phyloP scores from a whole-genome alignment of 2,797 vertebrate species.

The Zenarchopterus dispar region DNA sequence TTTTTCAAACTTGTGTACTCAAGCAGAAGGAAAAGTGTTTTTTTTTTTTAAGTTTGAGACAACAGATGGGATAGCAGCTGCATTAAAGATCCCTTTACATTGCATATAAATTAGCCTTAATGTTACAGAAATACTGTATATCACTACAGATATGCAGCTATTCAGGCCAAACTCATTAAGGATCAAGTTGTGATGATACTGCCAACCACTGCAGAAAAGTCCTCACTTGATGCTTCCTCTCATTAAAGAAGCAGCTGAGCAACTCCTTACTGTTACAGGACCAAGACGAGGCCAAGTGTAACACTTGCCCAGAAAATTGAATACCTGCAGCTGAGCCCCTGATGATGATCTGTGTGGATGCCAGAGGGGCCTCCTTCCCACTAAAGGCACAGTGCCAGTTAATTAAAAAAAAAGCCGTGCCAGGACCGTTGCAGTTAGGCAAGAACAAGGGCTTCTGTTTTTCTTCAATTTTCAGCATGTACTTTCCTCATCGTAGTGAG shows the following conservation, averaged over 20 bases:
- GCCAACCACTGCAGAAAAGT: slow-evolving; percentile 18
- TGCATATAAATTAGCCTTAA: neutral
- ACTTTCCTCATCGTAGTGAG: slow-evolving; percentile 26
- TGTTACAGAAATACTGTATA: slow-evolving; percentile 5
- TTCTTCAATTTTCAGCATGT: slow-evolving; percentile 41
- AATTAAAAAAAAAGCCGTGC: slow-evolving; percentile 67
- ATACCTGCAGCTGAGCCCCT: slow-evolving; percentile 46
- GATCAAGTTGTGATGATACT: slow-evolving; percentile 17
- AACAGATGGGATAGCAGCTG: neutral
- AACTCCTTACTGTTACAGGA: slow-evolving; percentile 23
- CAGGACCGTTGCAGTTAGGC: slow-evolving; percentile 56
- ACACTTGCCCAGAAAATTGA: slow-evolving; percentile 38
- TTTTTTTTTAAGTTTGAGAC: slow-evolving; percentile 1
- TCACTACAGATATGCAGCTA: neutral
- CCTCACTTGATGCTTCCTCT: slow-evolving; percentile 11
- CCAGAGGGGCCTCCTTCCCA: slow-evolving; percentile 60
- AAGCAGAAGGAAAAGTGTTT: neutral
- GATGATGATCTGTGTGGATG: slow-evolving; percentile 66
- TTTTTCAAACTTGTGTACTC: slow-evolving; percentile 2
- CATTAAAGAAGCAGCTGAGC: slow-evolving; percentile 6
- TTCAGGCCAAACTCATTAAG: slow-evolving; percentile 19
- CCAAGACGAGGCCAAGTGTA: slow-evolving; percentile 17
- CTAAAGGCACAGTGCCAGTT: slow-evolving; percentile 68
- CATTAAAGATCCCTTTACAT: neutral
- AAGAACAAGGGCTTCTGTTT: slow-evolving; percentile 72